A percentile compares a stretch with the other conserved stretches of the same genome.
These are phyloP conservation scores for Triops cancriformis DNA, from an alignment of 1,140 invertebrate genomes.

Conservation along the genomic window DNA sequence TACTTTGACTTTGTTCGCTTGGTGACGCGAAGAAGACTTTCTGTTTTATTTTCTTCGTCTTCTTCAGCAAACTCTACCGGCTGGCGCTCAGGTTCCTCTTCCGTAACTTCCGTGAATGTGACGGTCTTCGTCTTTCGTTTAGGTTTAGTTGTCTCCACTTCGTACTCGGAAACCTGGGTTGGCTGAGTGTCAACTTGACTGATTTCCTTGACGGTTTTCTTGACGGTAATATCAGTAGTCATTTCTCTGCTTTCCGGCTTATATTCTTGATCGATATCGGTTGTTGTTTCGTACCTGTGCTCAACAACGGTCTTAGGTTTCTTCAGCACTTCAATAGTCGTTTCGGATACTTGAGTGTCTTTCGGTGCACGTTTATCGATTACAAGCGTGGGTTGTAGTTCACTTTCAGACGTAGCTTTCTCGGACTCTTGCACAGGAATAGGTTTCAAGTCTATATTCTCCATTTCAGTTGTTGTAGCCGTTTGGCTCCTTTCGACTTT, in stretches of 20 bases:
- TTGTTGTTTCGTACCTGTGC: background rate
- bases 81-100: background rate
- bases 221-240: background rate
- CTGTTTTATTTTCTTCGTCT: background rate
- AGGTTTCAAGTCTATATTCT: background rate
- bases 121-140: background rate
- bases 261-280: background rate
- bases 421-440: background rate
- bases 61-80: background rate
- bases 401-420: background rate
- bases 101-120: background rate
- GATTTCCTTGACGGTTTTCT: background rate
- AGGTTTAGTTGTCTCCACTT: background rate
- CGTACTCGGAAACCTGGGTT: constrained; percentile 16
- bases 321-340: background rate
- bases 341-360: background rate
- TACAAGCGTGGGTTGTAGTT: background rate
- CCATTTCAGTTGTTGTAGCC: background rate
- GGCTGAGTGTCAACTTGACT: background rate
- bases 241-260: background rate
- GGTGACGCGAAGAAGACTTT: background rate
- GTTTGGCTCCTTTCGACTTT: constrained; percentile 30
- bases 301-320: background rate
- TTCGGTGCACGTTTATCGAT: background rate
- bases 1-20: background rate